Base-by-base conservation (phyloP, 2,797 vertebrate genomes). In the Hippocampus kuda region DNA sequence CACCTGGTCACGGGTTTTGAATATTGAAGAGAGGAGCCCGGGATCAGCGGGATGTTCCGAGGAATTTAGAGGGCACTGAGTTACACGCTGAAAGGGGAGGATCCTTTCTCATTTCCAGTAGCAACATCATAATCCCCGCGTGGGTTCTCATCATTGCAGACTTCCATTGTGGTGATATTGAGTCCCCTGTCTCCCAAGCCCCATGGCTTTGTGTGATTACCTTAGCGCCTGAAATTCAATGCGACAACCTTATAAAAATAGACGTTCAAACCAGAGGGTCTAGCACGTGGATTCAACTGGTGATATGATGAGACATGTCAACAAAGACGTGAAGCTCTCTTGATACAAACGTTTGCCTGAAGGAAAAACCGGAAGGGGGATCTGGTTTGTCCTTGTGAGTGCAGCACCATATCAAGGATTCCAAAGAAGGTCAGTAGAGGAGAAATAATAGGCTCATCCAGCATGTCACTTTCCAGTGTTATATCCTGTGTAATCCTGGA, bases 371-470 rank as follows among this genome's bases (percentile, higher is more conserved):
- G 26, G 49, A 6, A 3, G 48, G n/a, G 53, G 53, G 48, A 64
- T 15, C 69, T 6, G 6, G 44, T 68, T 54, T 18, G 38, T 51
- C 34, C 49, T 76, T 70, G 66, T 75, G 63, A 69, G 66, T 72
- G 24, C 49, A 51, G 66, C 16, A 24, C 70, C 74, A 68, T 83
- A 72, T 76, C 66, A 72, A 20, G 24, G 61, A 77, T 70, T 78
- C 71, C 65, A 70, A 68, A 80, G 49, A 70, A 67, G 82, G 65
- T 79, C 81, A 73, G 77, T 67, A 68, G 75, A 77, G 75, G 69
- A 81, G 69, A 77, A 79, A 76, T 82, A 84, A 86, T 81, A 81
- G 83, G 81, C 80, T 86, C 81, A 74, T 77, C 75, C 75, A 76
- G 66, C 70, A 76, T 82, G 77, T 65, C 81, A 71, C 71, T 82